A percentile compares a stretch with the other conserved stretches of the same genome.
These are phyloP conservation scores for Callionymus lyra DNA, from an alignment of 2,113 vertebrate genomes.

Conservation along the genomic window DNA sequence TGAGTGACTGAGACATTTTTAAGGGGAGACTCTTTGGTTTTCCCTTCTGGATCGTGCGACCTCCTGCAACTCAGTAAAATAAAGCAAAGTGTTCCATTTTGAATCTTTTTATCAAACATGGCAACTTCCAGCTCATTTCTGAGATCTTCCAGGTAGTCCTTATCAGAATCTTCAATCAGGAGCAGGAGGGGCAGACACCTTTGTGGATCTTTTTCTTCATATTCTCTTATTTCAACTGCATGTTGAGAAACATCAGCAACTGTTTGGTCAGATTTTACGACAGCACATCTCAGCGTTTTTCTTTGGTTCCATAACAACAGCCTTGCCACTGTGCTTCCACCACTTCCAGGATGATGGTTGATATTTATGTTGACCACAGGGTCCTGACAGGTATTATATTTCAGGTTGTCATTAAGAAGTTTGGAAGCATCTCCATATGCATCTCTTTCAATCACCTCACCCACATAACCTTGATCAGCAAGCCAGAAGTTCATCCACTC, in stretches of 20 bases:
- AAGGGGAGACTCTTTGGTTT: constrained; percentile 23
- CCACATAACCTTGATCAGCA: constrained; percentile 53
- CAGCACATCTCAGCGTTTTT: constrained; percentile 56
- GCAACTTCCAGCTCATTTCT: constrained; percentile 35
- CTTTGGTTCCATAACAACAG: constrained; percentile 66
- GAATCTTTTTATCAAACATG: constrained; percentile 30
- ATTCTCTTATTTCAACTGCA: constrained; percentile 52
- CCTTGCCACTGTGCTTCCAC: constrained; percentile 68
- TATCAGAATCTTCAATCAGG: constrained; percentile 58
- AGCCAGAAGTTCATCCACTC: constrained; percentile 70
- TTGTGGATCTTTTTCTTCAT: constrained; percentile 45
- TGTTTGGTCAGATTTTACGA: constrained; percentile 47
- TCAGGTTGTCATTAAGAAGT: constrained; percentile 32
- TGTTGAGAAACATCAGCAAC: constrained; percentile 50
- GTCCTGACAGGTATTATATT: accelerated
- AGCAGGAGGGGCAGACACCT: constrained; percentile 60
- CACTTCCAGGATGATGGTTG: constrained; percentile 68
- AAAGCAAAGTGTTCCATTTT: constrained; percentile 41
- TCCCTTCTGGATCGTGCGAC: constrained; percentile 52
- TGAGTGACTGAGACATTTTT: constrained; percentile 61
- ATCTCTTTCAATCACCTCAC: constrained; percentile 55
- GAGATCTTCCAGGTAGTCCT: constrained; percentile 53
- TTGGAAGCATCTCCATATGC: constrained; percentile 38
- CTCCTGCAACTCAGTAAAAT: constrained; percentile 63
- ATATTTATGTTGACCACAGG: constrained; percentile 59